Conservation (phyloP, 2,797 vertebrate species). For the Sitta carolinensis region DNA sequence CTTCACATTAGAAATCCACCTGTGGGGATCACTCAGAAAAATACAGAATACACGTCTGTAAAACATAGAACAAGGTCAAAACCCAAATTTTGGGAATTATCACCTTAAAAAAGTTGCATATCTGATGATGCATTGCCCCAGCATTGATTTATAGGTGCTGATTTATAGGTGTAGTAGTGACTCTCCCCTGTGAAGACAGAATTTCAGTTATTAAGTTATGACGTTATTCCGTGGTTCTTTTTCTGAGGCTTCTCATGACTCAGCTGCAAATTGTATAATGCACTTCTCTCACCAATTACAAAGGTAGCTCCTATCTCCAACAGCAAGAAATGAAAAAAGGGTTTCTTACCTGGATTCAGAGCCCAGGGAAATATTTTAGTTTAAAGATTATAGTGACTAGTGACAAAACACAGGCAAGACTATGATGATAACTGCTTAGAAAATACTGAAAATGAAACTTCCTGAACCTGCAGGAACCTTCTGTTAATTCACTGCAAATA, state of each 20-base stretch:
- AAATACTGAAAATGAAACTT: background rate
- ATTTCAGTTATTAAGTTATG: background rate
- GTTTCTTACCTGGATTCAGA: background rate
- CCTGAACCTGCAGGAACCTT: background rate
- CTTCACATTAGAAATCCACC: slow-evolving; percentile 60
- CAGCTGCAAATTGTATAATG: background rate
- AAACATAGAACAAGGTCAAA: slow-evolving; percentile 35
- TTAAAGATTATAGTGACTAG: background rate
- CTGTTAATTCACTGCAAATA: background rate
- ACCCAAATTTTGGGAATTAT: slow-evolving; percentile 46
- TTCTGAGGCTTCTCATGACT: background rate
- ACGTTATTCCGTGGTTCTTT: background rate
- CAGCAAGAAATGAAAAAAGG: background rate
- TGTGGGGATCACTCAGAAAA: slow-evolving; percentile 50
- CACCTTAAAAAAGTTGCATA: slow-evolving; percentile 27
- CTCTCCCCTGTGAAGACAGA: background rate
- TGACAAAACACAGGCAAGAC: background rate
- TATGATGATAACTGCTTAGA: background rate
- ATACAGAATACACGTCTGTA: slow-evolving; percentile 25
- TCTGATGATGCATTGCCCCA: background rate
- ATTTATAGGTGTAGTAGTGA: background rate
- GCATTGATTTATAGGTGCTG: slow-evolving; percentile 6
- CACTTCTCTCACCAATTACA: background rate
- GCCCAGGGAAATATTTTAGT: background rate
- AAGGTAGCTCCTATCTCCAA: background rate